Evolutionary conservation across 1,140 invertebrate species (phyloP).

Genomic region (Drosophila nebulosa): DNA sequence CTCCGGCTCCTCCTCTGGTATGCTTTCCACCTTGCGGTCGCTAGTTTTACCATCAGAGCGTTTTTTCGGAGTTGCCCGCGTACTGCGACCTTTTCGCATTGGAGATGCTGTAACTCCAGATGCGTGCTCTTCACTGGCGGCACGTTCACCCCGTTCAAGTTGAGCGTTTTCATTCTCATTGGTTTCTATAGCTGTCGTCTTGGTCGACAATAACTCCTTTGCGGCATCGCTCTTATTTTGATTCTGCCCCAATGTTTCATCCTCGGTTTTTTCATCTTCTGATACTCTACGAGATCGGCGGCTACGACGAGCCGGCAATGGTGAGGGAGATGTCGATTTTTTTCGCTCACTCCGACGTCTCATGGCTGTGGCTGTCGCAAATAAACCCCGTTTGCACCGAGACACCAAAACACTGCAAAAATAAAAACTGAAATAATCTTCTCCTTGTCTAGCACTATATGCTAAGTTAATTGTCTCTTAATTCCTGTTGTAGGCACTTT

Average conservation of each 20-base stretch:
- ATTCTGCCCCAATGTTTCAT: slow-evolving; percentile 23
- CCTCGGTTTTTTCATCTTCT: slow-evolving; percentile 57
- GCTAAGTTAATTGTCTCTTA: background rate
- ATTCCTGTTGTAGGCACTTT: background rate
- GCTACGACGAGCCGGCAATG: slow-evolving; percentile 64
- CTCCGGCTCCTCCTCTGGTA: slow-evolving; percentile 62
- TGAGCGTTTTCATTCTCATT: slow-evolving; percentile 25
- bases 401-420: slow-evolving; percentile 35
- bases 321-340: slow-evolving; percentile 72
- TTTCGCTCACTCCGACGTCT: slow-evolving; percentile 76
- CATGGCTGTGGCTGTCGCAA: slow-evolving; percentile 49
- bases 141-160: slow-evolving; percentile 20
- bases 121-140: slow-evolving; percentile 58
- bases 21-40: slow-evolving; percentile 61
- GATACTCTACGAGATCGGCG: slow-evolving; percentile 58
- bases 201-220: slow-evolving; percentile 1
- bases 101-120: slow-evolving; percentile 33
- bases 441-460: slow-evolving; percentile 13
- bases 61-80: slow-evolving; percentile 62
- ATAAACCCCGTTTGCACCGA: slow-evolving; percentile 15
- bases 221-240: slow-evolving; percentile 46
- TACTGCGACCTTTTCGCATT: slow-evolving; percentile 63
- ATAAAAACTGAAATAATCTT: slow-evolving; percentile 39
- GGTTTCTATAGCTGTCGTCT: slow-evolving; percentile 37
- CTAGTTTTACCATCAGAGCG: slow-evolving; percentile 35